phyloP scores from a whole-genome alignment of 2,113 vertebrate species.

The Verasper variegatus region DNA sequence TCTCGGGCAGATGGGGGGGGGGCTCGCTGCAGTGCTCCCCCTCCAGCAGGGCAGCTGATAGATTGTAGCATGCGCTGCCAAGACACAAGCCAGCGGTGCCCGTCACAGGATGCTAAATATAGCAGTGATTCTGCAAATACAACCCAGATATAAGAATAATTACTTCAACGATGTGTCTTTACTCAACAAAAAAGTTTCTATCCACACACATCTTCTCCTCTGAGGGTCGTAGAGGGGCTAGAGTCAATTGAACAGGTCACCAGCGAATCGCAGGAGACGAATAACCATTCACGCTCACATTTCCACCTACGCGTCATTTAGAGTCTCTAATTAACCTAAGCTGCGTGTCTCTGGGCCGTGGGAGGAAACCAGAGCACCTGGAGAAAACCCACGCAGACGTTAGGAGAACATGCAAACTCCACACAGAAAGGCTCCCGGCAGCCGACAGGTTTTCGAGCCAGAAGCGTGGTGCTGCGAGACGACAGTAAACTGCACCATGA shows the following conservation, averaged over 20 bases:
- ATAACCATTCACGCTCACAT: too few relatives aligned
- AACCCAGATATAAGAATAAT: neutral
- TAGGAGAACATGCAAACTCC: neutral
- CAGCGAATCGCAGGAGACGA: neutral
- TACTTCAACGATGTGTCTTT: neutral
- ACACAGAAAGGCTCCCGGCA: too few relatives aligned
- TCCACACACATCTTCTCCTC: neutral
- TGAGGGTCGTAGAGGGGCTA: too few relatives aligned
- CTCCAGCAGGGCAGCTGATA: constrained; percentile 53
- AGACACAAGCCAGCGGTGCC: constrained; percentile 28
- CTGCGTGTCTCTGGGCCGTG: neutral
- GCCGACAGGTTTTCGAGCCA: too few relatives aligned
- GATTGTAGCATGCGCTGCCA: constrained; percentile 44
- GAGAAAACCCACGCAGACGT: neutral
- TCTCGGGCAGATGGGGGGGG: constrained; percentile 17
- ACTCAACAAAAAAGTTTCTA: constrained; percentile 7
- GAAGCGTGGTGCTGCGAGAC: too few relatives aligned
- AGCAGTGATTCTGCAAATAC: constrained; percentile 21
- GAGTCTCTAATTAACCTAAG: neutral
- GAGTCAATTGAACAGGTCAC: neutral
- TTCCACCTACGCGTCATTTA: too few relatives aligned
- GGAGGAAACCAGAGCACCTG: neutral
- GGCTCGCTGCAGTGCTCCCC: constrained; percentile 11
- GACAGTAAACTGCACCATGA: too few relatives aligned
- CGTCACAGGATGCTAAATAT: constrained; percentile 34